Percentiles rank a stretch among this genome's conserved stretches.
phyloP scores from a whole-genome alignment of 2,113 vertebrate genomes.

The Platycercus adscitus region DNA sequence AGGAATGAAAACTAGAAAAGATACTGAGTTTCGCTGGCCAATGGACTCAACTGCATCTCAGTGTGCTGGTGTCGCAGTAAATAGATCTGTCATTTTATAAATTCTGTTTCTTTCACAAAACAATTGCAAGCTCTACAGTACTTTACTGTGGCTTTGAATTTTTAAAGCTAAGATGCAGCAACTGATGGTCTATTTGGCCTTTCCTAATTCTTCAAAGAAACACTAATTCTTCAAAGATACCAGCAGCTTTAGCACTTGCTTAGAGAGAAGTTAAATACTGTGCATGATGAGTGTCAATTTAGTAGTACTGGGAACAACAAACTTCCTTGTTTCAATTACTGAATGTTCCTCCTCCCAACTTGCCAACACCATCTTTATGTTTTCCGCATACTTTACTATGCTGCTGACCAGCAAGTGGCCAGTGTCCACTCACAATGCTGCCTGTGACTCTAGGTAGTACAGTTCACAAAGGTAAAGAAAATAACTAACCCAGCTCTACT shows the following conservation, averaged over 20 bases:
- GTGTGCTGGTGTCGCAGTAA: accelerated
- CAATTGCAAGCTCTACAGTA: not conserved
- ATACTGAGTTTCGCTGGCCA: not conserved
- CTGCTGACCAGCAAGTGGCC: not conserved
- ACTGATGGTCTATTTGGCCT: not conserved
- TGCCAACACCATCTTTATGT: not conserved
- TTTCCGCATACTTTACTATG: not conserved
- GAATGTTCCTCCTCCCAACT: not conserved
- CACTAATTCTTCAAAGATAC: not conserved
- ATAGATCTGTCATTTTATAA: not conserved
- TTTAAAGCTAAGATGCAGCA: not conserved
- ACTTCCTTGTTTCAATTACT: conserved; percentile 53
- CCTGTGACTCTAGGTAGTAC: not conserved
- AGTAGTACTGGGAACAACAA: conserved; percentile 2
- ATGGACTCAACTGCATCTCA: accelerated
- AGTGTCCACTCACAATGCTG: not conserved
- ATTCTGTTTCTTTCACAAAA: not conserved
- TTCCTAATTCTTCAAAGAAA: not conserved
- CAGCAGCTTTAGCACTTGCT: not conserved
- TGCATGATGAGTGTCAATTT: not conserved
- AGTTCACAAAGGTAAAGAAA: not conserved
- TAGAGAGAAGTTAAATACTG: not conserved
- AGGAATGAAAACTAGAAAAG: not conserved
- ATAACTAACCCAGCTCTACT: not conserved
- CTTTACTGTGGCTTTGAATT: not conserved